Evolutionary conservation across 2,888 invertebrate species (phyloP).

Genomic region (Slavum lentiscoides): DNA sequence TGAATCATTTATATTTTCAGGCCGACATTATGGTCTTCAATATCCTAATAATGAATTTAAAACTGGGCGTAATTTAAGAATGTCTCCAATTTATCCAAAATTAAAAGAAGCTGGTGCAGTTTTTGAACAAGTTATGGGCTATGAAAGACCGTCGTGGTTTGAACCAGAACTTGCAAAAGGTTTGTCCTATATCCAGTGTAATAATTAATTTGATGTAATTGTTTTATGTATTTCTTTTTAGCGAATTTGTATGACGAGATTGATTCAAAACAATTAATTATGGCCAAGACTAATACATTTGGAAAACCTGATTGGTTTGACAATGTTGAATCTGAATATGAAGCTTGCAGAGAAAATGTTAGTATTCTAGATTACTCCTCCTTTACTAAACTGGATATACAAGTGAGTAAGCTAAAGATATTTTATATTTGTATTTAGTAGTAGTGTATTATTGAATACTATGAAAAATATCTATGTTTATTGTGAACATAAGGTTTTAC

Average conservation of each 20-base stretch:
- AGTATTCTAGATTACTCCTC: constrained; percentile 96
- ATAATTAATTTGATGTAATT: not conserved
- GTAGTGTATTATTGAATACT: too few species aligned
- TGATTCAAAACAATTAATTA: constrained; percentile 17
- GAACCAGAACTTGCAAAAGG: constrained; percentile 61
- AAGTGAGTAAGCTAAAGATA: constrained; percentile 65
- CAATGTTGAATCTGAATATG: constrained; percentile 81
- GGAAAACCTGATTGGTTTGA: constrained; percentile 94
- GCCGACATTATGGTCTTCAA: constrained; percentile 76
- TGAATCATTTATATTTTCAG: constrained; percentile 58
- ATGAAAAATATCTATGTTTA: too few species aligned
- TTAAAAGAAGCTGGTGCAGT: constrained; percentile 88
- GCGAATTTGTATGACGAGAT: not conserved
- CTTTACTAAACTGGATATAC: constrained; percentile 93
- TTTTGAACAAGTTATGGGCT: constrained; percentile 97
- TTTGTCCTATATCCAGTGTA: constrained; percentile 1
- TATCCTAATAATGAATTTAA: constrained; percentile 86
- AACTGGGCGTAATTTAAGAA: constrained; percentile 84
- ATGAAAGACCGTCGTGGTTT: constrained; percentile 93
- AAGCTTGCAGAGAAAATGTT: constrained; percentile 88
- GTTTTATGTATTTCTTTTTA: not conserved
- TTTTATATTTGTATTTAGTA: not conserved
- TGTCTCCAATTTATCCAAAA: constrained; percentile 93
- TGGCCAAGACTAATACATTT: constrained; percentile 73
- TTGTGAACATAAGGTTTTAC: too few species aligned